Conservation (phyloP, 2,113 vertebrate species). For the Platichthys stellatus region DNA sequence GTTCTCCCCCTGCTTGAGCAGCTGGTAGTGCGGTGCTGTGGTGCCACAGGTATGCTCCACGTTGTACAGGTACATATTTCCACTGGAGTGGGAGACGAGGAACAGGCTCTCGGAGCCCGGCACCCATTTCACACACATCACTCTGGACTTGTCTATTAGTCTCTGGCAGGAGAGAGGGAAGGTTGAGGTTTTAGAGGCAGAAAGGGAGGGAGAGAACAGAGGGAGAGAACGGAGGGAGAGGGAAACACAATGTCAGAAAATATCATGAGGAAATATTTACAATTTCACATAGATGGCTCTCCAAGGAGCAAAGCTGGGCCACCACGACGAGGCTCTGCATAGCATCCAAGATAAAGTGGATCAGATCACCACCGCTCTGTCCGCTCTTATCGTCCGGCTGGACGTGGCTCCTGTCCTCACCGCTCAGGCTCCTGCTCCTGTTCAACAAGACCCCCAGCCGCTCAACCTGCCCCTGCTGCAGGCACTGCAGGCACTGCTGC, state of each 20-base stretch:
- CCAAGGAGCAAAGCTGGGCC: too few species aligned
- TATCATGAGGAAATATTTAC: neutral
- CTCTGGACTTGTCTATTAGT: conserved; percentile 99
- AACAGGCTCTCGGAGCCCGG: conserved; percentile 98
- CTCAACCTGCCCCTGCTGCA: too few species aligned
- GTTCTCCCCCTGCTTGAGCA: conserved; percentile 97
- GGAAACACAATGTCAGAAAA: conserved; percentile 12
- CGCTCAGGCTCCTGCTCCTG: too few species aligned
- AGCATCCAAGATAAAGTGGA: too few species aligned
- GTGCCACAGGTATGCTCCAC: conserved; percentile 98
- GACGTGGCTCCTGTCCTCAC: too few species aligned
- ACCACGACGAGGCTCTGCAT: too few species aligned
- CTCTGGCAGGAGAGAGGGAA: conserved; percentile 85
- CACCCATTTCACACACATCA: conserved; percentile 99
- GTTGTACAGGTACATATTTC: conserved; percentile 99
- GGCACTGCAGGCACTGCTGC: too few species aligned
- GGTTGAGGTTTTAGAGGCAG: conserved; percentile 36
- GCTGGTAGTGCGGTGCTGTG: conserved; percentile 97
- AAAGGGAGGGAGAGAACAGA: neutral
- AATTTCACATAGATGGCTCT: too few species aligned
- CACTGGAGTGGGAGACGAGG: conserved; percentile 97
- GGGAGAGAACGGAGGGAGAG: conserved; percentile 1
- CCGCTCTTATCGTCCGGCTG: too few species aligned
- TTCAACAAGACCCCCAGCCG: too few species aligned
- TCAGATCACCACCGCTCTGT: too few species aligned